Conservation (phyloP, 2,113 vertebrate species). For the Madoqua kirkii region DNA sequence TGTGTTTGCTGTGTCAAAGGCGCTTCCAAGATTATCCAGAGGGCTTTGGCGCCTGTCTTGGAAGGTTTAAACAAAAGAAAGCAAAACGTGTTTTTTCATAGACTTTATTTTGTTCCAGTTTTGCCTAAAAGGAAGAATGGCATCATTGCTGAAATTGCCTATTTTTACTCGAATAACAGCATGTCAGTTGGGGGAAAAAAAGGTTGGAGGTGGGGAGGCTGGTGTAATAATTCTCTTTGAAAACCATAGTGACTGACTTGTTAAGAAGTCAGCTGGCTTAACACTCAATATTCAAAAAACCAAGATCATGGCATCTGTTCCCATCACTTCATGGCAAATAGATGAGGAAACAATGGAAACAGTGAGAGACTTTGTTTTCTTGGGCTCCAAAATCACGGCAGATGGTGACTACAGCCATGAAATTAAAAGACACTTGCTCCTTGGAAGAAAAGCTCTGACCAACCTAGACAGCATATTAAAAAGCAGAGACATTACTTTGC, state of each 20-base stretch:
- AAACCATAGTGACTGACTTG: background rate
- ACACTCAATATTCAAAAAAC: background rate
- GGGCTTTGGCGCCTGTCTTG: background rate
- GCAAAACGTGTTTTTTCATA: background rate
- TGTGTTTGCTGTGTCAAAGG: background rate
- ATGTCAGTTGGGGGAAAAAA: rapidly evolving
- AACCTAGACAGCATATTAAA: background rate
- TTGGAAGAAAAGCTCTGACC: background rate
- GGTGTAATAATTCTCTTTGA: background rate
- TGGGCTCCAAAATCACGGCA: background rate
- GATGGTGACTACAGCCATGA: background rate
- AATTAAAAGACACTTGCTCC: background rate
- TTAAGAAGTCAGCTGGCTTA: background rate
- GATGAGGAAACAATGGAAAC: background rate
- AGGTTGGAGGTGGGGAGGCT: rapidly evolving
- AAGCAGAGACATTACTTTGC: background rate
- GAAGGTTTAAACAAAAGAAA: background rate
- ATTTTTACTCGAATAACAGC: background rate
- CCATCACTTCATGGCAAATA: background rate
- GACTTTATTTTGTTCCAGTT: background rate
- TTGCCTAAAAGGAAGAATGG: background rate
- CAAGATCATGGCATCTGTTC: rapidly evolving
- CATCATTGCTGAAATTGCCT: background rate
- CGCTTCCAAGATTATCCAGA: background rate
- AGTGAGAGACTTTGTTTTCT: rapidly evolving